Evolutionary conservation across 2,113 vertebrate species (phyloP).

Genomic region (Scartelaos histophorus): DNA sequence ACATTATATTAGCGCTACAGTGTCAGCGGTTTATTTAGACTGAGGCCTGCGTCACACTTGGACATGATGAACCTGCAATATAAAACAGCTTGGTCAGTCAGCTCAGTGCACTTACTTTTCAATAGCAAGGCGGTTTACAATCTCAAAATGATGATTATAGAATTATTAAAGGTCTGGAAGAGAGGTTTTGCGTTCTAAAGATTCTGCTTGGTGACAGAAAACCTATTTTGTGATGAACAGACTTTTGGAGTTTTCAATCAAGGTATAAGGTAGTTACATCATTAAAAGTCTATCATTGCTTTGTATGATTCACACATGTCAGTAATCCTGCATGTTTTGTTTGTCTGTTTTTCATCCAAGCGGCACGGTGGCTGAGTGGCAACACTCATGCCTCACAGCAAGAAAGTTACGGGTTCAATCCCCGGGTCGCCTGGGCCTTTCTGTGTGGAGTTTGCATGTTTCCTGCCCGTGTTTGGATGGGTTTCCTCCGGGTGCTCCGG

Average conservation of each 20-base stretch:
- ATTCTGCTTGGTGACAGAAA: not conserved
- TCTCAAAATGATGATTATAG: not conserved
- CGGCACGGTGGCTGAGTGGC: too few species aligned
- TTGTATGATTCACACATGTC: not conserved
- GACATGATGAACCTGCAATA: not conserved
- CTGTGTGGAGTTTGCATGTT: too few species aligned
- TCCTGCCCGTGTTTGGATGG: too few species aligned
- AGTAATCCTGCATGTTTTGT: too few species aligned
- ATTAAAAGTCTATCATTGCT: not conserved
- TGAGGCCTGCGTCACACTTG: not conserved
- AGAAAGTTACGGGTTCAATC: too few species aligned
- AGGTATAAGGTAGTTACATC: not conserved
- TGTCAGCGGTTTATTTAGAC: not conserved
- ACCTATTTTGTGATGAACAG: not conserved
- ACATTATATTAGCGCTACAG: not conserved
- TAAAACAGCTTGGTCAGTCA: not conserved
- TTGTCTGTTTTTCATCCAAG: not conserved
- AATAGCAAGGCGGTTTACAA: not conserved
- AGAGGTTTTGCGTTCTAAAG: not conserved
- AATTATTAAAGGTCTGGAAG: not conserved
- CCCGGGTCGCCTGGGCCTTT: too few species aligned
- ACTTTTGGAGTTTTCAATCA: not conserved
- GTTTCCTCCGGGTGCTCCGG: too few species aligned
- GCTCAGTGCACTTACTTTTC: not conserved
- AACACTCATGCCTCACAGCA: too few species aligned